Base-by-base conservation (phyloP, 1,140 invertebrate species). In the Nylanderia fulva region DNA sequence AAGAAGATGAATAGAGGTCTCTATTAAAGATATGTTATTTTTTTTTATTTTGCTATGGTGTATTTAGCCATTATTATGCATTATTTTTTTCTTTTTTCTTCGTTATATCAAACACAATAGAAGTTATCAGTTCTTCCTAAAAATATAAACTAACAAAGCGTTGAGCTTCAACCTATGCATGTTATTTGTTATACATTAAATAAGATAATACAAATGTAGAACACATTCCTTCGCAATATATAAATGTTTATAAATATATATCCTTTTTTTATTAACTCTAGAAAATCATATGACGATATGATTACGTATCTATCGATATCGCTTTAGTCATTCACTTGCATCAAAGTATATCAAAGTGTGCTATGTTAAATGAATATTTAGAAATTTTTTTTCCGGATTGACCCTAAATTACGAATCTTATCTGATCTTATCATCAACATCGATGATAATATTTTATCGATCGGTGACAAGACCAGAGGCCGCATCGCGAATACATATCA, bases 41-140 rank as follows among this genome's bases (percentile, higher is more conserved):
- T 87, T 21, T 77, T 87, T n/a, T 6, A 1, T 64, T 85, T 24
- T 3, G 42, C 15, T 85, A 64, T 60, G 18, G 85, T 48, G 54
- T 7, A 42, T 68, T n/a, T 24, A 80, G 18, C 18, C 33, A 18
- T n/a, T 54, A 71, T 71, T 9, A 29, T 71, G n/a, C 63, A 48
- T 79, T 21, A 80, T 74, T 88, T 80, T 72, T 83, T 69, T 29
- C 29, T 74, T 71, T 45, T 36, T 72, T 69, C 52, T 48, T 13
- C 33, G 1, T 60, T 85, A 71, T 63, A 64, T 36, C 39, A 80
- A 89, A 13, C 56, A 7, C 18, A 6, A 33, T 45, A 6, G 5
- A 45, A 80, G 9, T 71, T 58, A 9, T 42, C 3, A 6, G 4
- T 58, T 69, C 27, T 80, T 39, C 18, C n/a, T 58, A 36, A 54